Evolutionary conservation across 2,888 invertebrate species (phyloP), one percentile per base, ranked within the genome.

Genomic region (Drosophila fulvimacula): DNA sequence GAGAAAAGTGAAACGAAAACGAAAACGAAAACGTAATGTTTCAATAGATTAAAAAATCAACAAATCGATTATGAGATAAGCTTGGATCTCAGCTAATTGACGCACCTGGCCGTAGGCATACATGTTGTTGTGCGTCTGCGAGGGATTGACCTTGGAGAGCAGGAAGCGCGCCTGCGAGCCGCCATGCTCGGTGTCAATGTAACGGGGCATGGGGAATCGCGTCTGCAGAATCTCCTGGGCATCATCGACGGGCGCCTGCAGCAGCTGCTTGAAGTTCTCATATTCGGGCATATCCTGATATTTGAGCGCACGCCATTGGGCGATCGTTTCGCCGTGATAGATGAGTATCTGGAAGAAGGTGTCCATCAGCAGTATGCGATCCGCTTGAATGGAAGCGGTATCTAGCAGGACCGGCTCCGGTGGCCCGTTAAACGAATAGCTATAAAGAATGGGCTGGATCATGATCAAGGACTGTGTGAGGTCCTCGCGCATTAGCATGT

Each of bases 271-370:
- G 93, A 99, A 99, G 92, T 98, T 98, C 91, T 98, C 98, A 92
- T 99, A 99, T 92, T 99, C 99, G 1, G 98, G 96, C 95, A 97
- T 96, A 85, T 98, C 97, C 92, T 99, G 98, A 93, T 99, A 99
- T 81, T 98, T 97, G 21, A 97, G 95, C 24, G 96, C 97, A 69
- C 98, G 95, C 99, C 99, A 99, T 87, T 98, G 97, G 2, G 98
- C 98, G 91, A 99, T 99, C 10, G 98, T 99, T 95, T 99, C 99
- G 92, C 99, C 99, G 90, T 99, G 99, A 93, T 99, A 99, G 90
- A 99, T 99, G 63, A 99, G 95, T 90, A 99, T 98, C 93, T 99
- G 99, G 95, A 99, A 99, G 94, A 99, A 99, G 0, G 99, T 99
- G 93, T 99, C 99, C 99, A 99, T 99, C 60, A 99, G 95, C 48